Percentiles rank a stretch among this genome's conserved stretches.
Conservation (phyloP, 2,113 vertebrate genomes). For the Mustelus asterias region DNA sequence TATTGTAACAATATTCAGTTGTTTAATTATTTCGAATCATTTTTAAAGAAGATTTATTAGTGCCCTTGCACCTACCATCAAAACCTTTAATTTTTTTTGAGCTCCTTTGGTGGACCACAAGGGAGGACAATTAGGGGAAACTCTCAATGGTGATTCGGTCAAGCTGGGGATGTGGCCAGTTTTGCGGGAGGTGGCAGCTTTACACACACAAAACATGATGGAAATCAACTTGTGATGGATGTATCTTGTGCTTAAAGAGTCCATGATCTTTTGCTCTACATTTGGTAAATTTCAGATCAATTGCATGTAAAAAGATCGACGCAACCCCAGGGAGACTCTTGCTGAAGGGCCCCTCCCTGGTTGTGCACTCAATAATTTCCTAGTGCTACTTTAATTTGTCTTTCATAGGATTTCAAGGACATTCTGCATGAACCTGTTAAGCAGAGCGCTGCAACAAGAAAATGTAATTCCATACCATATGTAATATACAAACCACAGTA, state of each 20-base stretch:
- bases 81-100: background rate
- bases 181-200: background rate
- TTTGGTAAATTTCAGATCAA: background rate
- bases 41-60: background rate
- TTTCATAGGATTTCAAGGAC: background rate
- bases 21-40: background rate
- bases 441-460: background rate
- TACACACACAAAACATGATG: background rate
- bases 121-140: background rate
- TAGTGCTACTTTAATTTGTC: background rate
- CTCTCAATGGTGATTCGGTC: background rate
- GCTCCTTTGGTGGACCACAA: background rate
- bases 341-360: no score
- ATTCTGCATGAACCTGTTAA: background rate
- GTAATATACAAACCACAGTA: background rate
- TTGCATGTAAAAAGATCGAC: background rate
- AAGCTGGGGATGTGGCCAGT: background rate
- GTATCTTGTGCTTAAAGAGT: background rate
- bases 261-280: background rate
- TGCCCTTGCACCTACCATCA: background rate
- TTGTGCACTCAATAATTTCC: background rate
- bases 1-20: background rate
- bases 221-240: background rate
- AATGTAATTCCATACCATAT: background rate
- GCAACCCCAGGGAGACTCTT: background rate